Conservation (phyloP, 2,888 invertebrate genomes). For the Entomobrya multifasciata region DNA sequence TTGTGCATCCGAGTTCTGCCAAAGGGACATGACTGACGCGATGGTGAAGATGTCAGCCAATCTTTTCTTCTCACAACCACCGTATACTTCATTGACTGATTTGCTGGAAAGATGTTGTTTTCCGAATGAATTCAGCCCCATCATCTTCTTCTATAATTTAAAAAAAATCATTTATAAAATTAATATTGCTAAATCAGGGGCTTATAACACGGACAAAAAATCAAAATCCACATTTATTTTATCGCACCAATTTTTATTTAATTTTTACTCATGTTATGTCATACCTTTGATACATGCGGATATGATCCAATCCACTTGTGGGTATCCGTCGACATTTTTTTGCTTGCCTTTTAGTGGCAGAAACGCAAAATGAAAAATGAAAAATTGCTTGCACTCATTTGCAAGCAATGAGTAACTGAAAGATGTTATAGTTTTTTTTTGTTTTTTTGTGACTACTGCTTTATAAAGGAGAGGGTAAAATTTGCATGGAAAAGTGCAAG, state of each 20-base stretch:
- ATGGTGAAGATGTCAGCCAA: background rate
- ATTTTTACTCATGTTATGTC: background rate
- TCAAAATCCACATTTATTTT: no score
- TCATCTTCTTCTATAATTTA: background rate
- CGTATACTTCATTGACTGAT: background rate
- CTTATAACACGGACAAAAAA: no score
- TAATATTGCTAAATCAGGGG: background rate
- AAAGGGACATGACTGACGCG: background rate
- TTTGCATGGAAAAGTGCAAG: background rate
- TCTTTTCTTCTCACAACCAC: background rate
- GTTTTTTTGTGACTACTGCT: background rate
- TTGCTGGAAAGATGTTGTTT: constrained; percentile 3
- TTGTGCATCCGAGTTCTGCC: background rate
- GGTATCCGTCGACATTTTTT: constrained; percentile 15
- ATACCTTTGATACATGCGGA: constrained; percentile 1
- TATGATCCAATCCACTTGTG: background rate
- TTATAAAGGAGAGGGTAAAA: constrained; percentile 30
- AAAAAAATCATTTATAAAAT: background rate
- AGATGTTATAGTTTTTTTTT: constrained; percentile 23
- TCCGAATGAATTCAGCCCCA: background rate
- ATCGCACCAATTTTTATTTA: no score
- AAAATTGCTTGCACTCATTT: background rate
- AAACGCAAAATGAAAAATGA: background rate
- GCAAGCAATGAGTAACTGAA: background rate
- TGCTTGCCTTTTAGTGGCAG: background rate